Percentiles rank a stretch among this genome's conserved stretches.
phyloP scores from a whole-genome alignment of 2,888 invertebrate genomes.

The Thecophora atra region DNA sequence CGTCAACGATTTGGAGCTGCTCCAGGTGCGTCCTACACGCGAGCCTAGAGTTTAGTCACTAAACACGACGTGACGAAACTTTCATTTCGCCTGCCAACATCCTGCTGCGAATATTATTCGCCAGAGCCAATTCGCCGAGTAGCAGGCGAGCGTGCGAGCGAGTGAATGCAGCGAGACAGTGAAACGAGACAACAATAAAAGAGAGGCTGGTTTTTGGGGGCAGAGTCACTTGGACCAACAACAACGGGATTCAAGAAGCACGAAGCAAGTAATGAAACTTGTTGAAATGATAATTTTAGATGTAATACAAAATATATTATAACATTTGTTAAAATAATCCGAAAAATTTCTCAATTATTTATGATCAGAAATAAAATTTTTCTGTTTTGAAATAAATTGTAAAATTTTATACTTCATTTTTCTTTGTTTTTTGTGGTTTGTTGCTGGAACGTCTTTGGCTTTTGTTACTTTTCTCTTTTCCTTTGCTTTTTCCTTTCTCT shows the following conservation, averaged over 20 bases:
- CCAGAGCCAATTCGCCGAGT: conserved; percentile 22
- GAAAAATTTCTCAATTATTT: too few relatives aligned
- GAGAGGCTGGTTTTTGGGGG: conserved; percentile 28
- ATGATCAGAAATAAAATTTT: neutral
- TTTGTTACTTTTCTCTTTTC: neutral
- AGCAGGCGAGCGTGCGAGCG: conserved; percentile 2
- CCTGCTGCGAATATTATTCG: conserved; percentile 35
- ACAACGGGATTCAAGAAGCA: too few relatives aligned
- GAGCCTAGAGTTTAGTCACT: conserved; percentile 61
- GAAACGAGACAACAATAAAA: conserved; percentile 33
- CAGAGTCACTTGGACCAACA: conserved; percentile 7
- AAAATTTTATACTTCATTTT: neutral
- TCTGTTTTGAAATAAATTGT: neutral
- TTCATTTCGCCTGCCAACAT: conserved; percentile 19
- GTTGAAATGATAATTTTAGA: conserved; percentile 1
- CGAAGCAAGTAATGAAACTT: neutral
- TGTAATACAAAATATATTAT: too few relatives aligned
- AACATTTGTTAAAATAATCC: too few relatives aligned
- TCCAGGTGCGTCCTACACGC: conserved; percentile 55
- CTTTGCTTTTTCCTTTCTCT: conserved; percentile 28
- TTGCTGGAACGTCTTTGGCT: neutral
- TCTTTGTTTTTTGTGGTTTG: neutral
- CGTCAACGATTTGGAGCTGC: neutral
- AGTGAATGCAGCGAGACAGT: conserved; percentile 24
- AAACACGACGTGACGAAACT: conserved; percentile 44